Percentiles rank a stretch among this genome's conserved stretches.
Conservation (phyloP, 2,797 vertebrate species). For the Pipistrellus pipistrellus region DNA sequence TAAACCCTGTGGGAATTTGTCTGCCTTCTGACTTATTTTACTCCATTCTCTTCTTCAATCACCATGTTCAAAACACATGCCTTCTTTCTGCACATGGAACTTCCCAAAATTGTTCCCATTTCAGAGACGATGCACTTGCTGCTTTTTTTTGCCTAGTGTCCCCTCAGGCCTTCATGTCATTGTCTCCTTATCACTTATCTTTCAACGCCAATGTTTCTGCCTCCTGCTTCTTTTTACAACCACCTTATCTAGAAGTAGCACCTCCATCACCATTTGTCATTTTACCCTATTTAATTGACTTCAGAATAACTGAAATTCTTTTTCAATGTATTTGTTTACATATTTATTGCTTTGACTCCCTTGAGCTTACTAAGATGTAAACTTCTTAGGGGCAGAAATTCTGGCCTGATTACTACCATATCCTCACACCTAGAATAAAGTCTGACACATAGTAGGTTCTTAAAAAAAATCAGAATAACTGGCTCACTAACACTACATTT, state of each 20-base stretch:
- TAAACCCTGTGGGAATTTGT: not conserved
- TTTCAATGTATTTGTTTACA: not conserved
- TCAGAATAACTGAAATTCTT: not conserved
- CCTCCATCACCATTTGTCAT: not conserved
- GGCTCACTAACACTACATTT: not conserved
- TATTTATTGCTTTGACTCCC: not conserved
- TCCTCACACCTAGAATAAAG: not conserved
- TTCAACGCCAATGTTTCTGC: not conserved
- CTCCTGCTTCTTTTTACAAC: not conserved
- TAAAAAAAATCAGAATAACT: not conserved
- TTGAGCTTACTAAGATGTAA: not conserved
- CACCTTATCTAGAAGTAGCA: not conserved
- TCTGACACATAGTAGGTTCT: not conserved
- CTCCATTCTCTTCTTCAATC: not conserved
- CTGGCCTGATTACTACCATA: not conserved
- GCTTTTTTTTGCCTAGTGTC: not conserved
- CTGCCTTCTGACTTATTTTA: not conserved
- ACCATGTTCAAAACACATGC: not conserved
- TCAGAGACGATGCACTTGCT: not conserved
- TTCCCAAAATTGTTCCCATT: not conserved
- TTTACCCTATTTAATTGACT: not conserved
- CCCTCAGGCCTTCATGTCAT: not conserved
- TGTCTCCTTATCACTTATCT: not conserved
- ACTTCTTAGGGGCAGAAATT: not conserved
- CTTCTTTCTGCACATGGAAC: not conserved